A percentile compares a stretch with the other conserved stretches of the same genome.
phyloP scores from a whole-genome alignment of 2,797 vertebrate genomes.

The Channa striata region DNA sequence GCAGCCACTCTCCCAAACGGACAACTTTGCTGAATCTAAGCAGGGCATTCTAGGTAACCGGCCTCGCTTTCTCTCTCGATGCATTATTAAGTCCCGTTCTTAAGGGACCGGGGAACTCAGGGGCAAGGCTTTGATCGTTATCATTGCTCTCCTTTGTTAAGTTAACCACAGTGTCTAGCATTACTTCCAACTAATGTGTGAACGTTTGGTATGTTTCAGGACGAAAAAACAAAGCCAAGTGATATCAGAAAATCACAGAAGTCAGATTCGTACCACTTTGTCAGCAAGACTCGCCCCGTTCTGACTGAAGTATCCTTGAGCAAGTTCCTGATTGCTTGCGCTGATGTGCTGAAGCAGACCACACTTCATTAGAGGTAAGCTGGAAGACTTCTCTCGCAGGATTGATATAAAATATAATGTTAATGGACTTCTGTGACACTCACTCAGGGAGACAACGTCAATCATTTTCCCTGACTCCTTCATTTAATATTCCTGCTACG shows the following conservation, averaged over 20 bases:
- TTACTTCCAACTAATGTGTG: not conserved
- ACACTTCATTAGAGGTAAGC: constrained; percentile 7
- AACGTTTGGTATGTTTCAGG: constrained; percentile 4
- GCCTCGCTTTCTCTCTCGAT: constrained; percentile 33
- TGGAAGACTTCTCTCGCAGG: not conserved
- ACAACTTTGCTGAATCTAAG: constrained; percentile 53
- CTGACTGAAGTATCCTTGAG: constrained; percentile 24
- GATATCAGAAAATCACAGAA: constrained; percentile 10
- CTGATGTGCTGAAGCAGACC: constrained; percentile 2
- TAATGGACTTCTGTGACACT: constrained; percentile 22
- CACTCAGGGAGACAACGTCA: constrained; percentile 19
- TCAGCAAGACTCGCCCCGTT: constrained; percentile 1
- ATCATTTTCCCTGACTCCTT: constrained; percentile 6
- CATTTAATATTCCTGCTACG: constrained; percentile 13
- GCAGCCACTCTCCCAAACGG: constrained; percentile 51
- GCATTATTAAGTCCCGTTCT: constrained; percentile 60
- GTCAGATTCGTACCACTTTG: constrained; percentile 5
- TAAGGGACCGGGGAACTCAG: constrained; percentile 31
- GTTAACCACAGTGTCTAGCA: not conserved
- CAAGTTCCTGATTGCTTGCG: not conserved
- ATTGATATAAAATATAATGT: constrained; percentile 28
- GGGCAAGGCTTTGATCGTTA: constrained; percentile 48
- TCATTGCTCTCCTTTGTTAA: constrained; percentile 17
- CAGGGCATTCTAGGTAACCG: constrained; percentile 60
- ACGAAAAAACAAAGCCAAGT: constrained; percentile 1